These are phyloP conservation scores for Xestia ashworthii DNA, from an alignment of 2,888 invertebrate genomes.

Conservation along the genomic window DNA sequence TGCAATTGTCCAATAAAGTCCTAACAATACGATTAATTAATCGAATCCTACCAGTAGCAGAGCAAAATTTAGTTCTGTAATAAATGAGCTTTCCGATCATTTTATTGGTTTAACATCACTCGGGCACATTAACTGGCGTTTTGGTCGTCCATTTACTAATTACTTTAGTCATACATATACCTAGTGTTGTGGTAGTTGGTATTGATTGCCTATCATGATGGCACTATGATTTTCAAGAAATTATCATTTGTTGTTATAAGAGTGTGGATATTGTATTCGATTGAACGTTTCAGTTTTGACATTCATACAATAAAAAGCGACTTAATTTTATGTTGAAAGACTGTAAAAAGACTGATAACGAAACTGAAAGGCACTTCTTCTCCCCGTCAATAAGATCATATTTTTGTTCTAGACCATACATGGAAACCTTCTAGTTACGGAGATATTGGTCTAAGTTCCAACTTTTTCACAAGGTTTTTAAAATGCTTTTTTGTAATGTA, in stretches of 20 bases:
- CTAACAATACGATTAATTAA: constrained; percentile 53
- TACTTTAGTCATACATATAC: constrained; percentile 17
- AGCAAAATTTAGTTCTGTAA: constrained; percentile 48
- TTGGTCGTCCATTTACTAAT: constrained; percentile 49
- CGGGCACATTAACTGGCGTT: constrained; percentile 27
- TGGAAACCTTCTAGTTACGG: no score
- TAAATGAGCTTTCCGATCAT: constrained; percentile 48
- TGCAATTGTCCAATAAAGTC: constrained; percentile 33
- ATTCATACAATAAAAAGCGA: background rate
- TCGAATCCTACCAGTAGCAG: constrained; percentile 24
- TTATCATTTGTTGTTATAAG: background rate
- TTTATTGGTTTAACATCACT: constrained; percentile 55
- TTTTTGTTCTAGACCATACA: no score
- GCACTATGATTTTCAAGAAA: background rate
- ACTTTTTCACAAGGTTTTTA: no score
- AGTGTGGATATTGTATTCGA: background rate
- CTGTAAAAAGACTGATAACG: background rate
- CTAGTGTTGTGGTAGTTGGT: background rate
- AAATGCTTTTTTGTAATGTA: no score
- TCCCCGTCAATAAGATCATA: no score
- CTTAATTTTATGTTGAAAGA: background rate
- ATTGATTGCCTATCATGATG: background rate
- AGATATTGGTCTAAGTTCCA: no score
- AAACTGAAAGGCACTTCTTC: no score
- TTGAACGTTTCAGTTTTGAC: background rate